These are phyloP conservation scores for Calidris pugnax DNA, from an alignment of 2,113 vertebrate genomes.

Conservation along the genomic window DNA sequence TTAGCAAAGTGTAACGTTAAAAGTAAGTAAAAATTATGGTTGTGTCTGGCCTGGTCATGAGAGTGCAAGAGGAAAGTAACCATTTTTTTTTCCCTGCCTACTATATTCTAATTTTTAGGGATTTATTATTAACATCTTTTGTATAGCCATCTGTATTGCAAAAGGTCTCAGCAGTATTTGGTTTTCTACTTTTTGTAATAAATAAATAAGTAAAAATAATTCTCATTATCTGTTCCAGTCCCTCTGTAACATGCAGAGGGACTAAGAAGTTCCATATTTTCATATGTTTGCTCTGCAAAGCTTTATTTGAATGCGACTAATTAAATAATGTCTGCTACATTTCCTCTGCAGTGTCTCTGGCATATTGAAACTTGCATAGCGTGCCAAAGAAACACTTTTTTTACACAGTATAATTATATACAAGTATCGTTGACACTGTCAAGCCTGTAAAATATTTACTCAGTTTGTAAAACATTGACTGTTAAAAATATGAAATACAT, in stretches of 20 bases:
- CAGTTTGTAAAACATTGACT: not conserved
- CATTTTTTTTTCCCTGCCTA: not conserved
- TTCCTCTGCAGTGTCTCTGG: not conserved
- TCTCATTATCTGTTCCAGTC: not conserved
- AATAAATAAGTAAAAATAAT: not conserved
- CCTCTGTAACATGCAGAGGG: not conserved
- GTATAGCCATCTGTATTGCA: not conserved
- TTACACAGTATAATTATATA: not conserved
- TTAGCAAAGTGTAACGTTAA: not conserved
- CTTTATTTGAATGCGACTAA: not conserved
- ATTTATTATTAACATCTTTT: not conserved
- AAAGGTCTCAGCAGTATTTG: not conserved
- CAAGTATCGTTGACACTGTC: not conserved
- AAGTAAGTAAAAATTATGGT: not conserved
- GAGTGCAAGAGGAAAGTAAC: not conserved
- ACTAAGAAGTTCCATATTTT: not conserved
- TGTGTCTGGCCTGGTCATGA: not conserved
- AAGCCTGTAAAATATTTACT: slow-evolving; percentile 29
- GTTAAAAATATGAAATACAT: not conserved
- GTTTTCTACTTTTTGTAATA: not conserved
- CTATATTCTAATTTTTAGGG: not conserved
- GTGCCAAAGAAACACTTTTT: not conserved
- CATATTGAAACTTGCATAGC: not conserved
- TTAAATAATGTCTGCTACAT: slow-evolving; percentile 9
- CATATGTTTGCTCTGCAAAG: not conserved